Evolutionary conservation across 2,888 invertebrate species (phyloP), one percentile per base, ranked within the genome.

Genomic region (Callinectes sapidus): DNA sequence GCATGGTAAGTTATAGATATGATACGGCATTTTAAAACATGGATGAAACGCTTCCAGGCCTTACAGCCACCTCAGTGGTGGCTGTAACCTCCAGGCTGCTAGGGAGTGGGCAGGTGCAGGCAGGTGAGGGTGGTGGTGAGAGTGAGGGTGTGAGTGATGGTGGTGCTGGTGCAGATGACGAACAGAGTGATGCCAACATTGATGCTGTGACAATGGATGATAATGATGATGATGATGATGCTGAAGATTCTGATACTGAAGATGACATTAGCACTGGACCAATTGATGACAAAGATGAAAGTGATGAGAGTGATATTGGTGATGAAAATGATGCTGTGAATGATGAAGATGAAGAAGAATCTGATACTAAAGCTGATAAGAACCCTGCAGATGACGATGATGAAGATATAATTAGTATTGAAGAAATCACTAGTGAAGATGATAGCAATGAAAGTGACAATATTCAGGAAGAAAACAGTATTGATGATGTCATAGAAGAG

Each of bases 201-300:
- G 81, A 10, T 55, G 61, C 23, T 81, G 32, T 35, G 48, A 89
- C 35, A 10, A 48, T 32, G 39, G 48, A 35, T 16, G 81, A 88
- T 42, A 16, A 85, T 35, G 85, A 92, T 81, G 81, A 54, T 8
- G 86, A 16, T 39, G 71, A 35, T 35, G 88, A 71, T 48, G 90
- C 48, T 55, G 55, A 96, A 2, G 96, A 96, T 14, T 96, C 96
- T 1, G 96, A 96, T 0, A 95, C 96, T 91, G 96, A 97, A 96
- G 96, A 97, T 96, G 96, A 96, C 95, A 96, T 96, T 42, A 95
- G 96, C 13, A 95, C 95, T 95, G 96, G 96, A 94, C 96, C 96
- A 35, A 96, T 96, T 16, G 48, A 89, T n/a, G 85, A 66, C 35
- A 66, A 92, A 48, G 48, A 90, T 28, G 92, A 89, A 14, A 28